phyloP scores from a whole-genome alignment of 2,797 vertebrate genomes.

The Kryptopterus vitreolus region DNA sequence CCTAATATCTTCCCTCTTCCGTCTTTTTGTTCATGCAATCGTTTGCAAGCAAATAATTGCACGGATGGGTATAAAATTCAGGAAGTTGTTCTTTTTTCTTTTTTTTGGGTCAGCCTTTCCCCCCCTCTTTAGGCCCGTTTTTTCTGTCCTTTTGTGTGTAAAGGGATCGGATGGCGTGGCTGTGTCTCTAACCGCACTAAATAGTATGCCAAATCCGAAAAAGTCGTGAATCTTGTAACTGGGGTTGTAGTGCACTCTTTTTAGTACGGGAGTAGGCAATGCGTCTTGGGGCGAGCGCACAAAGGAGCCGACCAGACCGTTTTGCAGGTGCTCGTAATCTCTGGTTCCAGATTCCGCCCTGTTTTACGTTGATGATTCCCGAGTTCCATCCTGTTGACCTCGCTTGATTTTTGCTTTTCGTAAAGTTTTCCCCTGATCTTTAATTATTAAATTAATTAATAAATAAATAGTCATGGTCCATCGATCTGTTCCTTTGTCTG shows the following conservation, averaged over 20 bases:
- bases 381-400: neutral
- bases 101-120: neutral
- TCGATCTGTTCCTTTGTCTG: neutral
- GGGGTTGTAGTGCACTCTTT: neutral
- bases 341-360: neutral
- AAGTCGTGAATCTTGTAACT: neutral
- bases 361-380: too few species aligned
- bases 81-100: neutral
- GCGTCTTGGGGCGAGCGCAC: constrained; percentile 27
- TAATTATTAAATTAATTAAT: too few species aligned
- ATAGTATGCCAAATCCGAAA: neutral
- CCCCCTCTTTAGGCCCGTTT: neutral
- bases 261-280: neutral
- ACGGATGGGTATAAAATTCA: neutral
- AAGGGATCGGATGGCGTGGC: constrained; percentile 15
- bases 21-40: neutral
- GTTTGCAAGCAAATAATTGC: neutral
- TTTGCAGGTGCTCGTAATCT: constrained; percentile 45
- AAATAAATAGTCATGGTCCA: too few species aligned
- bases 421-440: too few species aligned
- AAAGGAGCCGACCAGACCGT: constrained; percentile 34
- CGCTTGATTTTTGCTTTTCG: too few species aligned
- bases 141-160: constrained; percentile 48
- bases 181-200: neutral
- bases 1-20: neutral